Conservation (phyloP, 2,888 invertebrate species). For the Nematopogon swammerdamellus region DNA sequence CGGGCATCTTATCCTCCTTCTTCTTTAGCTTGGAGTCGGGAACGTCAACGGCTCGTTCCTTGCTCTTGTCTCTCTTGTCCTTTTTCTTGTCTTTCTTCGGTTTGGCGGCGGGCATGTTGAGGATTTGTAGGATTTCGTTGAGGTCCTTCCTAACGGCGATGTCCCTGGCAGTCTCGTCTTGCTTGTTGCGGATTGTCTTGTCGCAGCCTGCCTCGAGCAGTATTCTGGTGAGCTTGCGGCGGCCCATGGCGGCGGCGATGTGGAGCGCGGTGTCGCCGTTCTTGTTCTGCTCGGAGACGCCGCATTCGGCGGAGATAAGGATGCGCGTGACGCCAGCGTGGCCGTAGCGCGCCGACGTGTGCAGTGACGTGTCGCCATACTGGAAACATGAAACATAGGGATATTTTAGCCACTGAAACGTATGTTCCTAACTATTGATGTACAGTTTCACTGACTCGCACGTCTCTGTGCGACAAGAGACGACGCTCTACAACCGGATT, state of each 20-base stretch:
- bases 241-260: slow-evolving; percentile 91
- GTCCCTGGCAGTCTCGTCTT: slow-evolving; percentile 85
- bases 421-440: too few relatives aligned
- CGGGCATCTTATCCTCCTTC: slow-evolving; percentile 33
- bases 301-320: slow-evolving; percentile 84
- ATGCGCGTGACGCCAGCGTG: slow-evolving; percentile 95
- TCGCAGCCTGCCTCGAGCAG: slow-evolving; percentile 83
- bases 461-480: too few relatives aligned
- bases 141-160: slow-evolving; percentile 86
- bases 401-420: neutral
- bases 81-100: slow-evolving; percentile 31
- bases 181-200: slow-evolving; percentile 68
- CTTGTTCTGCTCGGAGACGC: slow-evolving; percentile 87
- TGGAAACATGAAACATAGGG: slow-evolving; percentile 40
- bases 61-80: slow-evolving; percentile 40
- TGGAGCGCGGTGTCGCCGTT: slow-evolving; percentile 95
- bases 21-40: slow-evolving; percentile 40
- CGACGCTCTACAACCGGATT: too few relatives aligned
- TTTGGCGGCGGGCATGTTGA: slow-evolving; percentile 56
- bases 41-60: slow-evolving; percentile 54
- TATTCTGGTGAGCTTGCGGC: slow-evolving; percentile 86
- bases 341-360: slow-evolving; percentile 93
- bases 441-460: too few relatives aligned
- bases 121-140: slow-evolving; percentile 77
- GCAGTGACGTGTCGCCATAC: slow-evolving; percentile 94